Conservation (phyloP, 2,888 invertebrate genomes). For the Apocheima hispidaria region DNA sequence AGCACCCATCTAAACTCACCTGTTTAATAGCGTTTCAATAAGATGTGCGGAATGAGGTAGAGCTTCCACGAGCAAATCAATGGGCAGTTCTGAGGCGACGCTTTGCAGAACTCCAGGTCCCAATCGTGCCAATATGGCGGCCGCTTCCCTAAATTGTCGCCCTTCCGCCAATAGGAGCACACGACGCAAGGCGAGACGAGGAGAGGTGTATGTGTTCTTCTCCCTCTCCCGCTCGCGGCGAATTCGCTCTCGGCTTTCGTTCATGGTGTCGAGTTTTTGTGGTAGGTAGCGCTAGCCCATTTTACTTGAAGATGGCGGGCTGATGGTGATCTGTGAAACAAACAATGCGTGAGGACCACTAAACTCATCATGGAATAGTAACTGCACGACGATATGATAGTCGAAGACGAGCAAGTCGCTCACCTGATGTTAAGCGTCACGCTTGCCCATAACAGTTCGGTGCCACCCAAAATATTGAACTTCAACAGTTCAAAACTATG, state of each 20-base stretch:
- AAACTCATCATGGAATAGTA: background rate
- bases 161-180: conserved; percentile 95
- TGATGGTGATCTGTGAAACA: conserved; percentile 30
- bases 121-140: conserved; percentile 92
- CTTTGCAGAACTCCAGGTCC: conserved; percentile 93
- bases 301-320: conserved; percentile 4
- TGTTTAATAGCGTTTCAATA: conserved; percentile 92
- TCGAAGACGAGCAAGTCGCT: too few relatives aligned
- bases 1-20: conserved; percentile 84
- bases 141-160: conserved; percentile 95
- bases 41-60: conserved; percentile 95
- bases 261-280: conserved; percentile 78
- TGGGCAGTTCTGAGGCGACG: conserved; percentile 92
- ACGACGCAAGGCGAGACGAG: conserved; percentile 88
- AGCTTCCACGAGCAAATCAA: conserved; percentile 95
- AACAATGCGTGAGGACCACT: background rate
- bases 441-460: too few relatives aligned
- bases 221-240: conserved; percentile 87
- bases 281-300: conserved; percentile 71
- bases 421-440: too few relatives aligned
- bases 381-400: too few relatives aligned
- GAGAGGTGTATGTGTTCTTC: conserved; percentile 88
- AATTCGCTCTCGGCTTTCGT: conserved; percentile 90
- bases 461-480: too few relatives aligned
- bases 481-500: too few relatives aligned